A percentile compares a stretch with the other conserved stretches of the same genome.
Conservation (phyloP, 30 jellyfish, hydroid and myxozoan genomes). For the Sanderia malayensis region DNA sequence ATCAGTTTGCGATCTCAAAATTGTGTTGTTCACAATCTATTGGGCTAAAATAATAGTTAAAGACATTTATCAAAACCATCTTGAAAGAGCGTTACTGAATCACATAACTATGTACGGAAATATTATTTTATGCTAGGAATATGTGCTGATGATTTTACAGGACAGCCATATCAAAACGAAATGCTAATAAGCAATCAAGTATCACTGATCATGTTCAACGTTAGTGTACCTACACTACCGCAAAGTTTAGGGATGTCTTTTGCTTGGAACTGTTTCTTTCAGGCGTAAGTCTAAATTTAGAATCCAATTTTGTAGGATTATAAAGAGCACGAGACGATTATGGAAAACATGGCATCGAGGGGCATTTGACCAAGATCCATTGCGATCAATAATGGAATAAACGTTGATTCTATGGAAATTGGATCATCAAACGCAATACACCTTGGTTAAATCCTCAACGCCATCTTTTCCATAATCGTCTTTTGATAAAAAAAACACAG, state of each 20-base stretch:
- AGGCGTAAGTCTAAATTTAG: constrained; percentile 2
- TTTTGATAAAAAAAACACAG: not conserved
- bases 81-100: not conserved
- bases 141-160: constrained; percentile 1
- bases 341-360: constrained; percentile 1
- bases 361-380: constrained; percentile 2
- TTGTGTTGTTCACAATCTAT: not conserved
- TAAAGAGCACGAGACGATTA: constrained; percentile 1
- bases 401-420: not conserved
- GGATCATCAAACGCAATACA: not conserved
- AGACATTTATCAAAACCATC: constrained; percentile 1
- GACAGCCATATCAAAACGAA: not conserved
- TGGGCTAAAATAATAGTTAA: not conserved
- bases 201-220: not conserved
- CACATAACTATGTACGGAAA: constrained; percentile 2
- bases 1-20: constrained; percentile 2
- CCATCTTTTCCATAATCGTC: constrained; percentile 1
- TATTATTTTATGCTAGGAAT: not conserved
- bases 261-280: constrained; percentile 3
- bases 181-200: not conserved
- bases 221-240: not conserved
- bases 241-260: not conserved
- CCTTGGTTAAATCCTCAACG: constrained; percentile 4
- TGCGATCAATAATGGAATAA: not conserved
- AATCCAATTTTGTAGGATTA: not conserved